Percentiles rank a stretch among this genome's conserved stretches.
These are phyloP conservation scores for Eupeodes latifasciatus DNA, from an alignment of 2,888 invertebrate genomes.

Conservation along the genomic window DNA sequence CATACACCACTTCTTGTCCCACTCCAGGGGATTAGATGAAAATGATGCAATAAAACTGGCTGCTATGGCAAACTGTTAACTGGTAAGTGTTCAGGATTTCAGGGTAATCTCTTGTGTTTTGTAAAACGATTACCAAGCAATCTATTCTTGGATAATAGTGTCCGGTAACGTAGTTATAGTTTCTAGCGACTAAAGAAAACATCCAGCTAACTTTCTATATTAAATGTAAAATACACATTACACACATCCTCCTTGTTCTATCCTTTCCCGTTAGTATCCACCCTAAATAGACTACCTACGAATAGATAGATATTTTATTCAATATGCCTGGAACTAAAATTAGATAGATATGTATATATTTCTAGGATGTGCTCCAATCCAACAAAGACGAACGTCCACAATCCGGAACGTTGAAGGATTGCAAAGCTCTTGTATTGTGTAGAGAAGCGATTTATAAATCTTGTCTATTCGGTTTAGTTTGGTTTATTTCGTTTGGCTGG, in stretches of 20 bases:
- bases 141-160: constrained; percentile 77
- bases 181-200: constrained; percentile 48
- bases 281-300: neutral
- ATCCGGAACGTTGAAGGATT: constrained; percentile 25
- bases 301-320: neutral
- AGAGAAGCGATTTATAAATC: constrained; percentile 59
- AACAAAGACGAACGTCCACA: constrained; percentile 30
- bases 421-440: constrained; percentile 22
- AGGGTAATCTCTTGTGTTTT: constrained; percentile 77
- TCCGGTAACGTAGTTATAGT: constrained; percentile 70
- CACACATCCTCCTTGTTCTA: neutral
- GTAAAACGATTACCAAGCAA: constrained; percentile 79
- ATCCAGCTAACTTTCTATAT: constrained; percentile 22
- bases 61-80: constrained; percentile 51
- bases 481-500: constrained; percentile 34
- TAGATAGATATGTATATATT: no score
- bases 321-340: neutral
- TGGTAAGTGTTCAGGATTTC: constrained; percentile 68
- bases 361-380: constrained; percentile 28
- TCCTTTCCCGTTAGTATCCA: neutral
- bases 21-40: constrained; percentile 51
- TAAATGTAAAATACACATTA: constrained; percentile 38
- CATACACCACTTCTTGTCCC: neutral
- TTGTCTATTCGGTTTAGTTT: constrained; percentile 28
- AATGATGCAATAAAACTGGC: constrained; percentile 51